A percentile compares a stretch with the other conserved stretches of the same genome.
Conservation (phyloP, 2,888 invertebrate genomes). For the Drosophila melanocephala region DNA sequence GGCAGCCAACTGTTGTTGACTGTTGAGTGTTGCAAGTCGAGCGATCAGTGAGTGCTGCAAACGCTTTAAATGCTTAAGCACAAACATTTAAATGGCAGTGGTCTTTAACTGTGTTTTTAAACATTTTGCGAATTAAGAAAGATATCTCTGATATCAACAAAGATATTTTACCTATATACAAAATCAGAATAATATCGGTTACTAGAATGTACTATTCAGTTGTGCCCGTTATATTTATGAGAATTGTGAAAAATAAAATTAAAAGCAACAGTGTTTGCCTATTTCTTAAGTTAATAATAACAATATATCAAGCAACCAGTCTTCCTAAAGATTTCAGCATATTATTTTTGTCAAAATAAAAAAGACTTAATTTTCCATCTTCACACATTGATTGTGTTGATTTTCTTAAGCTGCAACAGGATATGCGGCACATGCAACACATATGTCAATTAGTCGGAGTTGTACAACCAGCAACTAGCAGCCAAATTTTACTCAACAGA, state of each 20-base stretch:
- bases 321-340: background rate
- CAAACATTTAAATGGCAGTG: conserved; percentile 23
- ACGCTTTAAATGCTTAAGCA: conserved; percentile 28
- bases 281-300: background rate
- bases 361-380: background rate
- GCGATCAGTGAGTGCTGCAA: conserved; percentile 12
- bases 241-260: background rate
- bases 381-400: conserved; percentile 30
- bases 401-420: conserved; percentile 28
- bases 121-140: background rate
- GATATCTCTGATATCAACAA: background rate
- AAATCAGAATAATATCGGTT: background rate
- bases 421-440: conserved; percentile 61
- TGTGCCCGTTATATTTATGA: background rate
- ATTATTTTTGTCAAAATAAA: background rate
- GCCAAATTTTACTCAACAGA: conserved; percentile 66
- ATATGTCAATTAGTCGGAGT: conserved; percentile 75
- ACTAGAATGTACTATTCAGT: background rate
- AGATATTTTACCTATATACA: background rate
- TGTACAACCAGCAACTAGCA: conserved; percentile 67
- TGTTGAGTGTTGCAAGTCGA: conserved; percentile 15
- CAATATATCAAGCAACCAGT: background rate
- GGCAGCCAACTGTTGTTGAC: conserved; percentile 10
- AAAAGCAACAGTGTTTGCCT: background rate
- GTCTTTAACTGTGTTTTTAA: background rate